Evolutionary conservation across 2,797 vertebrate species (phyloP).

Genomic region (Caiman crocodilus): DNA sequence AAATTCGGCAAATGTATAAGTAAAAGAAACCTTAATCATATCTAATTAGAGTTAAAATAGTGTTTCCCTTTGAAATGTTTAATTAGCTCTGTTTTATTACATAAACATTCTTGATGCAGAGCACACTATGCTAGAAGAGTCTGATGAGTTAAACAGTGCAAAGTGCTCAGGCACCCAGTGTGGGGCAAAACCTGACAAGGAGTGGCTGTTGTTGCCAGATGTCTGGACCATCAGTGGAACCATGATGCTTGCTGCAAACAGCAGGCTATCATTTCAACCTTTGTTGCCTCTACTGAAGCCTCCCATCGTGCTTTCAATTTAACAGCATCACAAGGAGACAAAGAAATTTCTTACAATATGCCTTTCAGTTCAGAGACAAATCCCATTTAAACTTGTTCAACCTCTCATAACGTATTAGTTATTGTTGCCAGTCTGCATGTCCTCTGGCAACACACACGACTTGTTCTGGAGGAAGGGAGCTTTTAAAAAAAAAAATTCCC

Average conservation of each 20-base stretch:
- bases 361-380: slow-evolving; percentile 78
- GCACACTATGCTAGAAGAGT: slow-evolving; percentile 69
- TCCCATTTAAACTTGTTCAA: slow-evolving; percentile 81
- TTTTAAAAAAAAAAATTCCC: neutral
- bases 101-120: slow-evolving; percentile 81
- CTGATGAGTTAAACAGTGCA: slow-evolving; percentile 75
- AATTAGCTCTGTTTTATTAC: slow-evolving; percentile 86
- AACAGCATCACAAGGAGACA: slow-evolving; percentile 81
- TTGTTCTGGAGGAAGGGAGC: slow-evolving; percentile 54
- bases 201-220: slow-evolving; percentile 79
- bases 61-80: slow-evolving; percentile 87
- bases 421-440: slow-evolving; percentile 74
- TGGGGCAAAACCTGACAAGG: slow-evolving; percentile 80
- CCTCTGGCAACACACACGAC: slow-evolving; percentile 70
- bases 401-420: slow-evolving; percentile 78
- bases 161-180: slow-evolving; percentile 71
- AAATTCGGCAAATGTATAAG: slow-evolving; percentile 61
- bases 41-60: slow-evolving; percentile 86
- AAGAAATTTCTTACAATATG: slow-evolving; percentile 80
- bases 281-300: slow-evolving; percentile 75
- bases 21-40: slow-evolving; percentile 81
- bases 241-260: slow-evolving; percentile 79
- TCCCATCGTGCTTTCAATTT: slow-evolving; percentile 82
- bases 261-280: slow-evolving; percentile 81
- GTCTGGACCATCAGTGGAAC: slow-evolving; percentile 76